These are phyloP conservation scores for Nomada hirtipes DNA, from an alignment of 2,888 invertebrate genomes.

Conservation along the genomic window DNA sequence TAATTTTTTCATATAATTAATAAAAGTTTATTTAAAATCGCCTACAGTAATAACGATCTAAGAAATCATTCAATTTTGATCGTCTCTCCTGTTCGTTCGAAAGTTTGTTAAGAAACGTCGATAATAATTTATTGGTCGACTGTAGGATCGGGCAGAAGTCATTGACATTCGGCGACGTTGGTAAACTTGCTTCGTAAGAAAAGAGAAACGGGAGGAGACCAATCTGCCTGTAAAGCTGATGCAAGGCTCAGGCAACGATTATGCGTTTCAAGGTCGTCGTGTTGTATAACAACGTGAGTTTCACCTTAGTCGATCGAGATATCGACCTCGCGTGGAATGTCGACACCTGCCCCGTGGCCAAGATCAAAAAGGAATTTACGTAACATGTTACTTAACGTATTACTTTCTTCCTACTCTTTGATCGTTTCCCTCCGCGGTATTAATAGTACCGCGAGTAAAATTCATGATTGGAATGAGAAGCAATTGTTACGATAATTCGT, in stretches of 20 bases:
- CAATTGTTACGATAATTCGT: neutral
- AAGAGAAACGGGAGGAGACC: slow-evolving; percentile 35
- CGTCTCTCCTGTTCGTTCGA: neutral
- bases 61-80: too few species aligned
- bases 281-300: slow-evolving; percentile 66
- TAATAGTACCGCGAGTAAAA: neutral
- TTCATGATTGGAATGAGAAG: neutral
- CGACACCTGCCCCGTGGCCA: slow-evolving; percentile 11
- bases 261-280: slow-evolving; percentile 67
- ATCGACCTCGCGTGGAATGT: slow-evolving; percentile 68
- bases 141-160: slow-evolving; percentile 2
- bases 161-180: slow-evolving; percentile 30
- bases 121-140: neutral
- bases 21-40: too few species aligned
- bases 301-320: slow-evolving; percentile 60
- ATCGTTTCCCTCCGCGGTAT: neutral
- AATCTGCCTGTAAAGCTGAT: slow-evolving; percentile 32
- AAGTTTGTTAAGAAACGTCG: slow-evolving; percentile 1
- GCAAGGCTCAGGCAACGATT: slow-evolving; percentile 59
- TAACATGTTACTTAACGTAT: neutral
- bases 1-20: too few species aligned
- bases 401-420: too few species aligned
- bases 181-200: slow-evolving; percentile 40
- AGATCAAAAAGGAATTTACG: neutral
- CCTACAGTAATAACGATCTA: too few species aligned